Evolutionary conservation across 2,113 vertebrate species (phyloP), one percentile per base, ranked within the genome.

Genomic region (Catharus fuscescens): DNA sequence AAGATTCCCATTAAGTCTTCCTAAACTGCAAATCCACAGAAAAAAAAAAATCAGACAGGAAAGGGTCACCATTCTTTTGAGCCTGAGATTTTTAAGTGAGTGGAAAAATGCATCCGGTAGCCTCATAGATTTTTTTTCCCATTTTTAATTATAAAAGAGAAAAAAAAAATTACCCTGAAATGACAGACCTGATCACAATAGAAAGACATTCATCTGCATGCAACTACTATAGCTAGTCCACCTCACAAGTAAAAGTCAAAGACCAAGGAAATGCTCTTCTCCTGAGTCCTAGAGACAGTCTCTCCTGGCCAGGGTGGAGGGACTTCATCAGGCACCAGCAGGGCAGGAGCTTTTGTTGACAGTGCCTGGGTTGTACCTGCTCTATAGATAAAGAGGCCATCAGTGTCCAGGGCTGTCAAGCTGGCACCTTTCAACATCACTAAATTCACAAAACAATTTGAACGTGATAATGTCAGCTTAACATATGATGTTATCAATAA

Each of bases 401-500:
- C 60, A 86, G 44, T 78, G 65, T 61, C 53, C 70, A 87, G 65
- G 7, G 57, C 4, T 90, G 36, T 62, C 74, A 83, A 77, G 16
- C 54, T 5, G 3, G 42, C 66, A 88, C 47, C 59, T 86, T 80
- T 66, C 87, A 90, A 83, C 9, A 90, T 73, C 62, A 93, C 42
- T 80, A 80, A 62, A 93, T 59, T 73, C 59, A 95, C 47, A 93
- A 71, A 92, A 67, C 34, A 86, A 80, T 82, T 92, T 85, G 50
- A 34, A 90, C 82, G 29, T 12, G 14, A 77, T 80, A 61, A 74
- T 18, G 10, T 59, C 66, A 73, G 34, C 52, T 74, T 48, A 73
- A 93, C n/a, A 70, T 23, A 53, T 66, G 53, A 81, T 50, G 15
- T 45, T 28, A 57, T n/a, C 57, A 91, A 66, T 12, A 79, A 31